phyloP scores from a whole-genome alignment of 2,113 vertebrate genomes.

The Zapus hudsonius region DNA sequence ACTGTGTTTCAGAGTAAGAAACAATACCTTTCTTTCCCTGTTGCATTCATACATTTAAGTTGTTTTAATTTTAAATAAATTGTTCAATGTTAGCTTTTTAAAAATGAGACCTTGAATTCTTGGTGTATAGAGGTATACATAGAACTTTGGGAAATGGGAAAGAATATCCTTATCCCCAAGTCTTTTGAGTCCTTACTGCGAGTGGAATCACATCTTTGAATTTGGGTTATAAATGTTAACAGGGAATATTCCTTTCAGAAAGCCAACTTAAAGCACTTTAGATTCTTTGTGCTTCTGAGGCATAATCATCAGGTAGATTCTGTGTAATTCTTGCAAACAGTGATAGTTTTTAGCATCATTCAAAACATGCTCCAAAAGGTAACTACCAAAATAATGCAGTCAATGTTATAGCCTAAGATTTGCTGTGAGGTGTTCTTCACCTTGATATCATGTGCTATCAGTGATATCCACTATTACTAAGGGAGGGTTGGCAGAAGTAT shows the following conservation, averaged over 20 bases:
- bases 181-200: slow-evolving; percentile 63
- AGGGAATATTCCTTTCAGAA: slow-evolving; percentile 66
- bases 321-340: slow-evolving; percentile 74
- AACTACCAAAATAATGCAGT: slow-evolving; percentile 51
- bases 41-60: slow-evolving; percentile 61
- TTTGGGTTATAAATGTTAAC: slow-evolving; percentile 58
- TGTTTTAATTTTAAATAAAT: slow-evolving; percentile 32
- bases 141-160: slow-evolving; percentile 34
- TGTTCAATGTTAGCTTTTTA: slow-evolving; percentile 39
- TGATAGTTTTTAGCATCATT: slow-evolving; percentile 63
- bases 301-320: slow-evolving; percentile 61
- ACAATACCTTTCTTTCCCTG: accelerated
- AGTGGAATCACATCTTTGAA: slow-evolving; percentile 58
- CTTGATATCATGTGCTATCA: slow-evolving; percentile 17
- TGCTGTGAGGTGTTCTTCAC: slow-evolving; percentile 69
- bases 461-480: slow-evolving; percentile 44
- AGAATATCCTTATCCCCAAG: background rate
- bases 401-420: slow-evolving; percentile 25
- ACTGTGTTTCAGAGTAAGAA: slow-evolving; percentile 59
- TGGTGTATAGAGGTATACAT: slow-evolving; percentile 1
- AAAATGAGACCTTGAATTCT: slow-evolving; percentile 29
- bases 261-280: slow-evolving; percentile 63
- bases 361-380: slow-evolving; percentile 66
- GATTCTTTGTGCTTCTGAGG: slow-evolving; percentile 61
- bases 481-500: slow-evolving; percentile 42